Percentiles rank a stretch among this genome's conserved stretches.
phyloP scores from a whole-genome alignment of 2,797 vertebrate genomes.

The Taenioides sp. region DNA sequence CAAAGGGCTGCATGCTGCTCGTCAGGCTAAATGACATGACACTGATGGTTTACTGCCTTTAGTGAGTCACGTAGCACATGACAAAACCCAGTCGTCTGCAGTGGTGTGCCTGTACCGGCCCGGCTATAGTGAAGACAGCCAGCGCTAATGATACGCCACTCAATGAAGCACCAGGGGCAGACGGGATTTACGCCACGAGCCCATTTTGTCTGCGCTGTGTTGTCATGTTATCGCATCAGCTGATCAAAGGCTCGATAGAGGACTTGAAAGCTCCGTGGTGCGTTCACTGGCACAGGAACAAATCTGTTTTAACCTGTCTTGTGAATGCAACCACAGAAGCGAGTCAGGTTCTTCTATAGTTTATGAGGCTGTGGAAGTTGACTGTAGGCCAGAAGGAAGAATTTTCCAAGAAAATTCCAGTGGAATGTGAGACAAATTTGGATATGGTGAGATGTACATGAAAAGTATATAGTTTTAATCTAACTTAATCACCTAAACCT shows the following conservation, averaged over 20 bases:
- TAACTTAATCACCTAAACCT: not conserved
- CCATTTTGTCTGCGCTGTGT: conserved; percentile 26
- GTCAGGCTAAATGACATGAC: not conserved
- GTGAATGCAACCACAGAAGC: not conserved
- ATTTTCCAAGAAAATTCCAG: not conserved
- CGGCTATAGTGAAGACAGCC: conserved; percentile 46
- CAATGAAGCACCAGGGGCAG: conserved; percentile 57
- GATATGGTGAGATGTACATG: not conserved
- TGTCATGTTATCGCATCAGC: conserved; percentile 45
- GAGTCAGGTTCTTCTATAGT: not conserved
- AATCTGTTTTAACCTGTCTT: conserved; percentile 28
- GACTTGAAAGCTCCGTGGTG: conserved; percentile 37
- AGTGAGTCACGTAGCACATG: not conserved
- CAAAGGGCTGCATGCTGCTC: conserved; percentile 16
- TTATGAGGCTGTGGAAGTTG: not conserved
- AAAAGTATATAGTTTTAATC: not conserved
- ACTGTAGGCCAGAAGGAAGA: not conserved
- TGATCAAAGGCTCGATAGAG: conserved; percentile 53
- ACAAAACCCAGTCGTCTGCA: conserved; percentile 19
- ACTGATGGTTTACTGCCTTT: conserved; percentile 19
- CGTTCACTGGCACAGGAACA: conserved; percentile 34
- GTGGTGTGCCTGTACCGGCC: conserved; percentile 16
- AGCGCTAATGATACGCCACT: conserved; percentile 58
- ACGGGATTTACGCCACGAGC: conserved; percentile 41
- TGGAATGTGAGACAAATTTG: not conserved